These are phyloP conservation scores for Spilogale gracilis DNA, from an alignment of 2,113 vertebrate species.

Conservation along the genomic window DNA sequence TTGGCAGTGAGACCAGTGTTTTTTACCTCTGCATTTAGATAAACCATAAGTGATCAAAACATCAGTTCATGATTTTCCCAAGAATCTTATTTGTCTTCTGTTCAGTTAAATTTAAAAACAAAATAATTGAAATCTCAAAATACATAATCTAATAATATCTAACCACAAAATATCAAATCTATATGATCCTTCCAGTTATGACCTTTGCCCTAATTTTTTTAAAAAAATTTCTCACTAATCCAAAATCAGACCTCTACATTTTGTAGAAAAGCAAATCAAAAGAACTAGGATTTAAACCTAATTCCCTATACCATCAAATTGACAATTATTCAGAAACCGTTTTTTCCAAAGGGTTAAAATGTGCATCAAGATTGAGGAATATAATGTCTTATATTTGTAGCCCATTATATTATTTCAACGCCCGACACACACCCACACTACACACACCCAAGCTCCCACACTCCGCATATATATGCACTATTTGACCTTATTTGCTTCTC, in stretches of 20 bases:
- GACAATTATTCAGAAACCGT: constrained; percentile 2
- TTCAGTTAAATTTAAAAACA: constrained; percentile 23
- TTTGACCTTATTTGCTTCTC: background rate
- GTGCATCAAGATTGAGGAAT: background rate
- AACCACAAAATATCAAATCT: background rate
- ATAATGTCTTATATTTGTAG: background rate
- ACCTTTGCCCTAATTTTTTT: background rate
- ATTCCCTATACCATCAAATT: background rate
- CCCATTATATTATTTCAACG: background rate
- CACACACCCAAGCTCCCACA: background rate
- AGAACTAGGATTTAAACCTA: background rate
- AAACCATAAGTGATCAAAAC: background rate
- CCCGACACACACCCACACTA: background rate
- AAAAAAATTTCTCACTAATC: background rate
- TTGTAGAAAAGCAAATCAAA: background rate
- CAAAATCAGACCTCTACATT: background rate
- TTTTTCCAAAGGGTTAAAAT: background rate
- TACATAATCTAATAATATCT: background rate
- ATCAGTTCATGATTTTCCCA: background rate
- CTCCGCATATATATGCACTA: background rate
- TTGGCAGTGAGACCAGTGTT: background rate
- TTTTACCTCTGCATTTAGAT: background rate
- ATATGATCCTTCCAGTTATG: background rate
- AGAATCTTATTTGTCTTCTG: background rate
- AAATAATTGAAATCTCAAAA: background rate